A percentile compares a stretch with the other conserved stretches of the same genome.
These are phyloP conservation scores for Morelia viridis DNA, from an alignment of 2,797 vertebrate genomes.

Conservation along the genomic window DNA sequence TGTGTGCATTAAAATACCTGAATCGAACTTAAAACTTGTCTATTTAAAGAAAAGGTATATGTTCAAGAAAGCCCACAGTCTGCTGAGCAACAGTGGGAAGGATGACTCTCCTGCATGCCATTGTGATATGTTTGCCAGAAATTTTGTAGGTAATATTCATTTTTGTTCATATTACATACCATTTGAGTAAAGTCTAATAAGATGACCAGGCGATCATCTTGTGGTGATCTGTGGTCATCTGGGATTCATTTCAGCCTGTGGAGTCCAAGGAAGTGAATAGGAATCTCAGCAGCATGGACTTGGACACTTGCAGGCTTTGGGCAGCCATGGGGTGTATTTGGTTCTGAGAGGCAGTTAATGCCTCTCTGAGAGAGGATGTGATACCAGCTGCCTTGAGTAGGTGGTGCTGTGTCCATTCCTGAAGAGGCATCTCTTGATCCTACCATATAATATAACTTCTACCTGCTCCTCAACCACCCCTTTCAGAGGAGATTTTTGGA, in stretches of 20 bases:
- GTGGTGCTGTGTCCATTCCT: background rate
- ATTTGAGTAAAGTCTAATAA: background rate
- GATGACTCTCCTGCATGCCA: background rate
- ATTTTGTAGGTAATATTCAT: background rate
- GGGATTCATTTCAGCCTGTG: background rate
- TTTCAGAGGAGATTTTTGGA: background rate
- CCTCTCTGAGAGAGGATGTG: background rate
- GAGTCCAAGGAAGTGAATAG: background rate
- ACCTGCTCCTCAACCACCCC: background rate
- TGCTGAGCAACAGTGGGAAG: background rate
- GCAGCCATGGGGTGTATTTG: background rate
- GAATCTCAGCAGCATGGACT: background rate
- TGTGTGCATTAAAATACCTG: background rate
- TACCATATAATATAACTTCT: background rate
- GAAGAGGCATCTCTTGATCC: background rate
- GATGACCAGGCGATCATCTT: background rate
- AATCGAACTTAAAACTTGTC: background rate
- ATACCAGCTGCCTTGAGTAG: background rate
- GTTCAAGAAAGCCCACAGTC: background rate
- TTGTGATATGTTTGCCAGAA: background rate
- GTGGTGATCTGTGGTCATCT: background rate
- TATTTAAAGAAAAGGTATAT: background rate
- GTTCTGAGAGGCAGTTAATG: background rate
- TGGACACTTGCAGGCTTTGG: background rate
- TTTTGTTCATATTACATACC: background rate